phyloP scores from a whole-genome alignment of 2,888 invertebrate genomes.

The Cheilosia grossa region DNA sequence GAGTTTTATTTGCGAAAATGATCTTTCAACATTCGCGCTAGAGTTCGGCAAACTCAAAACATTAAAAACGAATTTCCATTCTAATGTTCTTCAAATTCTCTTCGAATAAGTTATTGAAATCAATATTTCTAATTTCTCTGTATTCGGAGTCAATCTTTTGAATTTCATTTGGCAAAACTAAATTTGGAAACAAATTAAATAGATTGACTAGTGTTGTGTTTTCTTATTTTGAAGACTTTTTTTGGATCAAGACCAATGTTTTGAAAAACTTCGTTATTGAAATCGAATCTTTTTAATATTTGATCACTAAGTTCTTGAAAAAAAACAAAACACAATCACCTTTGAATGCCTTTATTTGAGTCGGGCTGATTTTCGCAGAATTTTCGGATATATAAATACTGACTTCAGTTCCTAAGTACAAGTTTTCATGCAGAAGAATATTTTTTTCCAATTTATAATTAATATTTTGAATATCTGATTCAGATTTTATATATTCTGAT shows the following conservation, averaged over 20 bases:
- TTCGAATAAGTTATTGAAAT: not conserved
- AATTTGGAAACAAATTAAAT: not conserved
- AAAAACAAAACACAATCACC: not conserved
- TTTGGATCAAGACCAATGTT: not conserved
- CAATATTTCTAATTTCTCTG: not conserved
- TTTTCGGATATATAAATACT: not conserved
- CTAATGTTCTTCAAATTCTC: not conserved
- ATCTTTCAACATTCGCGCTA: no score
- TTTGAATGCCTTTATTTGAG: no score
- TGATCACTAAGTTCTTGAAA: not conserved
- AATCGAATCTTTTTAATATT: not conserved
- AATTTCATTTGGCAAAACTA: not conserved
- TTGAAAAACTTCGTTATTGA: not conserved
- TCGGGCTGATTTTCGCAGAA: no score
- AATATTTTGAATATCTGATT: no score
- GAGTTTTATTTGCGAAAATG: no score
- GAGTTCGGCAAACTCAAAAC: no score
- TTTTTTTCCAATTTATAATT: no score
- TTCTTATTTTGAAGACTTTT: not conserved
- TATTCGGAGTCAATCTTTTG: slow-evolving; percentile 1
- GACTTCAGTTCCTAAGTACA: no score
- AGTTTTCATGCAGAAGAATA: no score
- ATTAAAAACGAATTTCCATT: no score
- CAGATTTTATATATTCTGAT: no score
- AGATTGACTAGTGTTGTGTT: no score